phyloP scores from a whole-genome alignment of 2,888 invertebrate species.

The Drosophila koepferae region DNA sequence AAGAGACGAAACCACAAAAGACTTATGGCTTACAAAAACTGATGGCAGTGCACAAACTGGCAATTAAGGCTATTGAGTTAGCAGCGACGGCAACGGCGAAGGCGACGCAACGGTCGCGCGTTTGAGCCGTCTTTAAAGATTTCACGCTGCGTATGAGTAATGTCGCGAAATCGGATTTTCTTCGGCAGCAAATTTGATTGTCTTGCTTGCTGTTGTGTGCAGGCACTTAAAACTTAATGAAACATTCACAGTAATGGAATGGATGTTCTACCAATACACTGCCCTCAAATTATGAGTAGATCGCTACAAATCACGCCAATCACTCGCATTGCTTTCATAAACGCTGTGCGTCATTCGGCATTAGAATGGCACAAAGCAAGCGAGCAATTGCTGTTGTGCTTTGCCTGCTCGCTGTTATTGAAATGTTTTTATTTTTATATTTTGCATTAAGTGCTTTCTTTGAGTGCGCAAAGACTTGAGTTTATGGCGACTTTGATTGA shows the following conservation, averaged over 20 bases:
- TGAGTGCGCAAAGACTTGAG: constrained; percentile 27
- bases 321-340: constrained; percentile 58
- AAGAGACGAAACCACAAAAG: constrained; percentile 30
- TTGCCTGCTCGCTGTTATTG: constrained; percentile 25
- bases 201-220: constrained; percentile 48
- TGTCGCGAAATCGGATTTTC: constrained; percentile 38
- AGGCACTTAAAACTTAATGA: constrained; percentile 78
- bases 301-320: constrained; percentile 74
- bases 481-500: constrained; percentile 39
- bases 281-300: constrained; percentile 57
- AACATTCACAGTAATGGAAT: constrained; percentile 74
- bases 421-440: constrained; percentile 29
- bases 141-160: constrained; percentile 77
- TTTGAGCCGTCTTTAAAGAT: constrained; percentile 44
- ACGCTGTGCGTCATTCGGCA: constrained; percentile 35
- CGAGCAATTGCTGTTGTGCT: constrained; percentile 2
- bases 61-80: constrained; percentile 74
- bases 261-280: constrained; percentile 47
- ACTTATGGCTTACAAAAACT: constrained; percentile 37
- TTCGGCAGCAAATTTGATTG: constrained; percentile 62
- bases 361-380: constrained; percentile 9
- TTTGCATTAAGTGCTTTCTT: constrained; percentile 34
- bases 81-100: constrained; percentile 9
- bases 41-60: constrained; percentile 36
- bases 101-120: neutral